Evolutionary conservation across 2,888 invertebrate species (phyloP).

Genomic region (Charanyca ferruginea): DNA sequence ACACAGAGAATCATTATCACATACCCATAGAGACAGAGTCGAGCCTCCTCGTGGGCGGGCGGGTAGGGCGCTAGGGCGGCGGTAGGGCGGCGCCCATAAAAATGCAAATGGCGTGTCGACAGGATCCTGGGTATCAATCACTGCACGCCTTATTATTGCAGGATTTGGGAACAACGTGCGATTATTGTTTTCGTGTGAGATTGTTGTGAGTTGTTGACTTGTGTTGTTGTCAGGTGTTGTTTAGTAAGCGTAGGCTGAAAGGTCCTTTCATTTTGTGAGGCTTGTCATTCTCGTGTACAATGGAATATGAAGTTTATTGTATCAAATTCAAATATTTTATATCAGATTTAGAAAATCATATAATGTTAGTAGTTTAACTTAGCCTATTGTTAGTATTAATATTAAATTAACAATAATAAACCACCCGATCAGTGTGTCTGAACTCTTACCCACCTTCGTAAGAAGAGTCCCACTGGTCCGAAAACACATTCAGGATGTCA

Average conservation of each 20-base stretch:
- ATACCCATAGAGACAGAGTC: slow-evolving; percentile 45
- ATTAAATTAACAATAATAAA: too few species aligned
- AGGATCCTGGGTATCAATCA: slow-evolving; percentile 89
- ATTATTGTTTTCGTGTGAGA: slow-evolving; percentile 77
- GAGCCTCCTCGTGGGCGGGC: slow-evolving; percentile 63
- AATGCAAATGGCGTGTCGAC: slow-evolving; percentile 92
- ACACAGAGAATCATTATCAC: slow-evolving; percentile 55
- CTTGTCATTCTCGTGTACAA: too few species aligned
- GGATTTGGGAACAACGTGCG: slow-evolving; percentile 76
- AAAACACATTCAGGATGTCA: too few species aligned
- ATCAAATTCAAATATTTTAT: too few species aligned
- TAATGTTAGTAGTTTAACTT: too few species aligned
- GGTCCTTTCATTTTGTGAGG: too few species aligned
- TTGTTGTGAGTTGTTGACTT: slow-evolving; percentile 1
- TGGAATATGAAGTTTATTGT: too few species aligned
- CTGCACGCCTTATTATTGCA: slow-evolving; percentile 84
- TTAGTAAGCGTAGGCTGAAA: neutral
- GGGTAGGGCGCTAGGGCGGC: slow-evolving; percentile 58
- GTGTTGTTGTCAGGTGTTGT: neutral
- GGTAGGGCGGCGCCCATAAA: slow-evolving; percentile 83
- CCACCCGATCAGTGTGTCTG: too few species aligned
- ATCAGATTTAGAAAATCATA: too few species aligned
- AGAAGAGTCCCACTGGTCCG: too few species aligned
- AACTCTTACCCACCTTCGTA: too few species aligned
- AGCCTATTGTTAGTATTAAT: too few species aligned